Evolutionary conservation across 2,797 vertebrate species (phyloP), one percentile per base, ranked within the genome.

Genomic region (Oreortyx pictus): DNA sequence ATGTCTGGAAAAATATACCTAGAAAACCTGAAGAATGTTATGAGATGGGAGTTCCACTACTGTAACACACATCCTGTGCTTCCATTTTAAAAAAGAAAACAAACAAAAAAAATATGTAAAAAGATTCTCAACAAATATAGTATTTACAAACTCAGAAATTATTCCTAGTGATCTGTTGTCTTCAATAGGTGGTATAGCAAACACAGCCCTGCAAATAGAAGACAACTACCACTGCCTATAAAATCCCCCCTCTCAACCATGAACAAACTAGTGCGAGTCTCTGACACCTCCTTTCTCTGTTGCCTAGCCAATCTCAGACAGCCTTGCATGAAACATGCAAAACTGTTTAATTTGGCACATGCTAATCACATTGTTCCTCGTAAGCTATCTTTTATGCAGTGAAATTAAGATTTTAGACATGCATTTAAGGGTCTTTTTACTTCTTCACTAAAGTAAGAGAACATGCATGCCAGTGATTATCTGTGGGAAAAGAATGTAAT

Each of bases 151-250:
- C 20, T 24, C 66, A 90, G 85, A 73, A 71, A 66, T 46, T 73
- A 74, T 61, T 60, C 23, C 23, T 41, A 66, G 57, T 15, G 25
- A 77, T 62, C 25, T 79, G 15, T 12, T 77, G 22, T 73, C 44
- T 90, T 92, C 95, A 82, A 41, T 25, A 88, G 74, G 47, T 43
- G 84, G 54, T 24, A 76, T 25, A 86, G 64, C 47, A 89, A 56
- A 74, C 35, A 79, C 5, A 88, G n/a, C 54, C 37, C 46, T 61
- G 24, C 57, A 90, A 44, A 90, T 1, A 50, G 54, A 72, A 15
- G 49, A 70, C 39, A 90, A 54, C 33, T 33, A 37, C 9, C 10
- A 20, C 23, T 44, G 59, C 50, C 61, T 52, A 15, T 10, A 39
- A 80, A 94, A 78, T 11, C 8, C 14, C 25, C 72, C 27, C 37